Evolutionary conservation across 2,888 invertebrate genomes (phyloP), one percentile per base, ranked within the genome.

Genomic region (Arge pagana): DNA sequence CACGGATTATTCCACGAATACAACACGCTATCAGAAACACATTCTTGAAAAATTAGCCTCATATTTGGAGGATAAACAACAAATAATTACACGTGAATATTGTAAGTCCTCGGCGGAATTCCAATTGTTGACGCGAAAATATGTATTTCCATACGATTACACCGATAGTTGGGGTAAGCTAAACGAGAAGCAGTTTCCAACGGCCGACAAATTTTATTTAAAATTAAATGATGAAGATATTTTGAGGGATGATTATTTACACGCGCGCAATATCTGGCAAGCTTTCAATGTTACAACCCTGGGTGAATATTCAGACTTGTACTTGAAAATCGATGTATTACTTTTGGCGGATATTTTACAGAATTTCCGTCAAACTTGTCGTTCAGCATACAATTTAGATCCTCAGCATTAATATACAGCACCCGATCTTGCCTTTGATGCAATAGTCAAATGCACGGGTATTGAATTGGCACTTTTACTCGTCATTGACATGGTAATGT

Each of bases 401-500:
- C 63, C 70, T 4, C 54, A 60, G 23, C 66, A 69, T 37, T 74
- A 71, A 58, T 72, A 61, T 51, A 72, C 70, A 15, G 48, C 61
- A 11, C 71, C 71, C 5, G 68, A 69, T 2, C 56, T 71, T 16
- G 53, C 69, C n/a, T 74, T 61, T 59, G 71, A 72, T 57, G 65
- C 67, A 0, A 68, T 71, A 66, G 50, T 74, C 4, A 73, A 73
- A 57, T 50, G n/a, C 23, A 53, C 40, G 8, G 42, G 8, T 2
- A 23, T 45, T n/a, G 13, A 40, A 26, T 40, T 54, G 4, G 45
- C n/a, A n/a, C n/a, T n/a, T n/a, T n/a, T n/a, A n/a, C n/a, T n/a
- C n/a, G n/a, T n/a, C n/a, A n/a, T n/a, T n/a, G n/a, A n/a, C n/a
- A n/a, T n/a, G n/a, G n/a, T n/a, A n/a, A n/a, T n/a, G n/a, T n/a